These are phyloP conservation scores for Pogonophryne albipinna DNA, from an alignment of 2,797 vertebrate species.

Conservation along the genomic window DNA sequence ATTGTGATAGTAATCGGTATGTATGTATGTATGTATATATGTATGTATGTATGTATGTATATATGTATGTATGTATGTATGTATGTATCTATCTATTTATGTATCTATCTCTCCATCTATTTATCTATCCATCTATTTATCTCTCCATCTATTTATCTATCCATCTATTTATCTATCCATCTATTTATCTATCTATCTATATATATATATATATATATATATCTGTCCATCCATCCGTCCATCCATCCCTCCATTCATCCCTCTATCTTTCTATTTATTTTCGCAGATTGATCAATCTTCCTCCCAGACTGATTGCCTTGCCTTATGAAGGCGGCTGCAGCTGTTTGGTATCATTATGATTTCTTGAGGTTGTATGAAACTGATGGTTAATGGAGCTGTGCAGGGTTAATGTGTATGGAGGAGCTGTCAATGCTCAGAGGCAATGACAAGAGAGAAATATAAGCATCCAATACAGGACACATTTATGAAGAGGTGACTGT, in stretches of 20 bases:
- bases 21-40: neutral
- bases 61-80: too few relatives aligned
- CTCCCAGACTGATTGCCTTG: conserved; percentile 30
- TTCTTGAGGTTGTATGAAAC: conserved; percentile 45
- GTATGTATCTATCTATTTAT: too few relatives aligned
- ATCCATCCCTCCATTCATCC: neutral
- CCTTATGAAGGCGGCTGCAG: conserved; percentile 31
- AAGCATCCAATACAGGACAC: neutral
- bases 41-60: too few relatives aligned
- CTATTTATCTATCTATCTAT: too few relatives aligned
- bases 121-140: too few relatives aligned
- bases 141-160: accelerated
- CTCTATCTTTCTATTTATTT: conserved; percentile 11
- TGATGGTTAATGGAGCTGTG: conserved; percentile 35
- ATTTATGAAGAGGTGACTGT: neutral
- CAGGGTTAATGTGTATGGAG: conserved; percentile 34
- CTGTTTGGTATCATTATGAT: conserved; percentile 47
- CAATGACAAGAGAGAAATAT: conserved; percentile 1
- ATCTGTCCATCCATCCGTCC: too few relatives aligned
- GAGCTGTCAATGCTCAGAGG: conserved; percentile 29
- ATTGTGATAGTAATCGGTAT: conserved; percentile 13
- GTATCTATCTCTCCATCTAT: too few relatives aligned
- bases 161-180: accelerated
- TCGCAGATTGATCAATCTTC: conserved; percentile 23
- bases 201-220: too few relatives aligned